Evolutionary conservation across 2,888 invertebrate genomes (phyloP), one percentile per base, ranked within the genome.

Genomic region (Phorcus lineatus): DNA sequence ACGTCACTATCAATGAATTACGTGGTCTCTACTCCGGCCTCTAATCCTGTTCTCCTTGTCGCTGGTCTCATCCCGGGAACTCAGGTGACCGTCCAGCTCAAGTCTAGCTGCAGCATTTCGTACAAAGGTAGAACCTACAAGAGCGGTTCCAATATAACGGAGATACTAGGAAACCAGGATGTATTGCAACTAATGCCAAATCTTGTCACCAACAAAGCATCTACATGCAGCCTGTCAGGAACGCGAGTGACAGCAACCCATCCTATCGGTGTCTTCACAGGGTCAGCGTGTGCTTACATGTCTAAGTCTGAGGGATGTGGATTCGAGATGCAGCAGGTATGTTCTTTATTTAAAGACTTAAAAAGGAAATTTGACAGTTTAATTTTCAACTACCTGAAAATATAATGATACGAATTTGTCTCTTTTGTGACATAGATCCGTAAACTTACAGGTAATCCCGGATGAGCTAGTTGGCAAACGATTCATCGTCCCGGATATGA

Each of bases 401-500:
- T 3, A 6, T 3, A 36, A 3, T 36, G 36, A 36, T 36, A n/a
- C n/a, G n/a, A n/a, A n/a, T n/a, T n/a, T n/a, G n/a, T n/a, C n/a
- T n/a, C n/a, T n/a, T n/a, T n/a, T 36, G 3, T 36, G 36, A 36
- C 36, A 36, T 36, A n/a, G n/a, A n/a, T n/a, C n/a, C n/a, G n/a
- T n/a, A n/a, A n/a, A n/a, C 13, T 17, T 36, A 31, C 55, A 78
- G 70, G 53, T 74, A 17, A 24, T 78, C 1, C 78, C 78, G 24
- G n/a, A 19, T 28, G 78, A 78, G 31, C 53, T 78, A 2, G 52
- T 62, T 28, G 78, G 78, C 13, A 47, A 17, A 31, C 66, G 78
- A n/a, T 78, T 70, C 54, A 78, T 78, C 53, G 54, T 78, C n/a
- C 78, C 78, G 19, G 70, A 70, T 54, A 11, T 70, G 6, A 31